Conservation (phyloP, 2,888 invertebrate species). For the Malacosoma neustria region DNA sequence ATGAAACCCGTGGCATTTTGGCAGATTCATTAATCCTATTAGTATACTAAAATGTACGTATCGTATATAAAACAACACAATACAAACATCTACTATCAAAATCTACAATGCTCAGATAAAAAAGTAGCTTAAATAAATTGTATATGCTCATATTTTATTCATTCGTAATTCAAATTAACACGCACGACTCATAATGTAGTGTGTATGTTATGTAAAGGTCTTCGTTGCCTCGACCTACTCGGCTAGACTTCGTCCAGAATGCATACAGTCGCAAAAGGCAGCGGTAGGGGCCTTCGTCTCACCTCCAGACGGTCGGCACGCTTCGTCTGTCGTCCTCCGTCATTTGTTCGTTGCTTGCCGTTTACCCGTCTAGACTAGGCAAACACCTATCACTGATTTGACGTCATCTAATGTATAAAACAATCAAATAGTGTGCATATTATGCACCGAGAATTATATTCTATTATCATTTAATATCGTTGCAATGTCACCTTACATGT, state of each 20-base stretch:
- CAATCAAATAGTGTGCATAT: background rate
- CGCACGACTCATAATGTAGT: no score
- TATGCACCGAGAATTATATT: background rate
- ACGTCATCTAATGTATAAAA: background rate
- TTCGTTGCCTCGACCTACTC: slow-evolving; percentile 7
- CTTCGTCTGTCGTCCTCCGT: slow-evolving; percentile 46
- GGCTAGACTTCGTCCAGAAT: slow-evolving; percentile 26
- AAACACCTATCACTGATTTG: slow-evolving; percentile 32
- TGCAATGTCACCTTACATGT: background rate
- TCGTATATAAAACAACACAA: no score
- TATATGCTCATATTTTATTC: no score
- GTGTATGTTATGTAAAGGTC: background rate
- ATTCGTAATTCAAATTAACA: no score
- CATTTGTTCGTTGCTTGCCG: slow-evolving; percentile 29
- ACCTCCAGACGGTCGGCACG: slow-evolving; percentile 53
- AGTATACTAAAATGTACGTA: no score
- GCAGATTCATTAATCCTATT: no score
- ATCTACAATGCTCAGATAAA: no score
- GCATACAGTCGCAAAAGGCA: slow-evolving; percentile 45
- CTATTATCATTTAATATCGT: background rate
- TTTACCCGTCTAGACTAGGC: slow-evolving; percentile 55
- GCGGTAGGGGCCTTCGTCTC: slow-evolving; percentile 44
- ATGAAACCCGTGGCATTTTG: no score
- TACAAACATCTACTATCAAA: no score
- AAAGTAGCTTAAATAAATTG: no score